These are phyloP conservation scores for Halesus radiatus DNA, from an alignment of 1,140 invertebrate species.

Conservation along the genomic window DNA sequence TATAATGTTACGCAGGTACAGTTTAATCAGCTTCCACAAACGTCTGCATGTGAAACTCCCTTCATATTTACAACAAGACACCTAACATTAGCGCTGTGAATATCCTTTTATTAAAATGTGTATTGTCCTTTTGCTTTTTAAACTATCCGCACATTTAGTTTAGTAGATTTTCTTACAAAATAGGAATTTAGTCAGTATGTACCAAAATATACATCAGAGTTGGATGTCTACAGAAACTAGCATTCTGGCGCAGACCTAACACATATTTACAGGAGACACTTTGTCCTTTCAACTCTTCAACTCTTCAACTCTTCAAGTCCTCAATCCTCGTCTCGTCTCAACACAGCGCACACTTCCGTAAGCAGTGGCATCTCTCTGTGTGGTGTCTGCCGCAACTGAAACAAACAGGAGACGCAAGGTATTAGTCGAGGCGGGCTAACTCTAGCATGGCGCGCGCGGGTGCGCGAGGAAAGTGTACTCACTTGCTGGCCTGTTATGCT, in stretches of 20 bases:
- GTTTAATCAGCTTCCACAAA: slow-evolving; percentile 9
- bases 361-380: neutral
- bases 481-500: neutral
- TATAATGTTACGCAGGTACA: slow-evolving; percentile 17
- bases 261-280: slow-evolving; percentile 17
- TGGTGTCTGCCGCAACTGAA: too few species aligned
- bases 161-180: slow-evolving; percentile 8
- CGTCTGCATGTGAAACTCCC: neutral
- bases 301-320: too few species aligned
- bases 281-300: neutral
- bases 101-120: neutral
- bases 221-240: neutral
- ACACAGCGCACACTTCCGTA: neutral
- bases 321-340: too few species aligned
- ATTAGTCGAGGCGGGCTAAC: too few species aligned
- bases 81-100: slow-evolving; percentile 27
- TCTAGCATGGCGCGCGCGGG: too few species aligned
- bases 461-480: too few species aligned
- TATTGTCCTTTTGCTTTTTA: slow-evolving; percentile 15
- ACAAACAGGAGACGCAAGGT: too few species aligned
- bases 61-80: slow-evolving; percentile 21
- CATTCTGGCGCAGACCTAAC: neutral
- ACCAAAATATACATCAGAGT: neutral
- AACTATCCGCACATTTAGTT: slow-evolving; percentile 6
- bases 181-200: slow-evolving; percentile 2